Percentiles rank a stretch among this genome's conserved stretches.
phyloP scores from a whole-genome alignment of 2,888 invertebrate species.

The Pherbina coryleti region DNA sequence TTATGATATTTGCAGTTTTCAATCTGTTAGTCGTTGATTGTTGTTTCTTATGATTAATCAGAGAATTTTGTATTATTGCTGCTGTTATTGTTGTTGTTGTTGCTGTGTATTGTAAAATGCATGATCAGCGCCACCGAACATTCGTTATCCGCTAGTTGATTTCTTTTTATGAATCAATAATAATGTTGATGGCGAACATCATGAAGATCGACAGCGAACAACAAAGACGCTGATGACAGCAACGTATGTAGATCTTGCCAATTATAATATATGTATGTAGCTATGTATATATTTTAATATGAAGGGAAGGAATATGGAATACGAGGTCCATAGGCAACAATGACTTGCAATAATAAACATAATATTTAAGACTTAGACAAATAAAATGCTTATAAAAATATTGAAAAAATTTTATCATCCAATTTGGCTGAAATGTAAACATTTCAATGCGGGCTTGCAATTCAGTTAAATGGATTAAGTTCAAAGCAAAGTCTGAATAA shows the following conservation, averaged over 20 bases:
- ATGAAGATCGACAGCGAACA: conserved; percentile 38
- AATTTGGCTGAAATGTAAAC: not conserved
- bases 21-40: not conserved
- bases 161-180: conserved; percentile 34
- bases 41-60: conserved; percentile 40
- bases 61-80: conserved; percentile 35
- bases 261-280: not conserved
- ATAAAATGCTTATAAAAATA: conserved; percentile 15
- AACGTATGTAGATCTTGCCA: not conserved
- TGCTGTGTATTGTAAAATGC: conserved; percentile 31
- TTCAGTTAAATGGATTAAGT: too few species aligned
- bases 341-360: conserved; percentile 25
- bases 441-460: not conserved
- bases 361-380: conserved; percentile 15
- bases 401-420: not conserved
- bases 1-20: conserved; percentile 28
- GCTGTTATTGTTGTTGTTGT: too few species aligned
- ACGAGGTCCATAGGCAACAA: not conserved
- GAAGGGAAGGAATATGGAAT: not conserved
- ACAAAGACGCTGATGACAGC: conserved; percentile 32
- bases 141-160: conserved; percentile 5
- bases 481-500: too few species aligned
- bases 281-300: not conserved
- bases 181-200: conserved; percentile 1
- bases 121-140: conserved; percentile 34